phyloP scores from a whole-genome alignment of 2,113 vertebrate genomes.

The Lethenteron reissneri region DNA sequence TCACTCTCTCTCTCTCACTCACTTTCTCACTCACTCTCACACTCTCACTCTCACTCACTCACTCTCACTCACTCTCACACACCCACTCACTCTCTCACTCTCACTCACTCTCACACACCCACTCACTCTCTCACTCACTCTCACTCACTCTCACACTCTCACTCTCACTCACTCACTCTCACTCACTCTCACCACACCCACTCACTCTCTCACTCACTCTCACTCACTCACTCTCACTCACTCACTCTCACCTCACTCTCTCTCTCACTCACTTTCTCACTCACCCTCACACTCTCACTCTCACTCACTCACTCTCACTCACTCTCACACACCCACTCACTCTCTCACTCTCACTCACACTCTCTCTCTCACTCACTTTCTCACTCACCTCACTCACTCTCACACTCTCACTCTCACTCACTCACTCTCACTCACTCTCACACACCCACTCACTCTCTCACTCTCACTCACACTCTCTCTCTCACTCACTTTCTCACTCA shows the following conservation, averaged over 20 bases:
- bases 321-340: background rate
- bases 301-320: background rate
- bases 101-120: too few species aligned
- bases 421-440: background rate
- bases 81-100: background rate
- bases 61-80: background rate
- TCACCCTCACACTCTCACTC: background rate
- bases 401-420: background rate
- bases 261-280: background rate
- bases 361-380: conserved; percentile 3
- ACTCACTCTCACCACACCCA: too few species aligned
- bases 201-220: too few species aligned
- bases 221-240: background rate
- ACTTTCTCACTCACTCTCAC: background rate
- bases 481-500: background rate
- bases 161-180: background rate
- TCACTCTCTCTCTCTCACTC: background rate
- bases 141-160: background rate
- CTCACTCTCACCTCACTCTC: background rate
- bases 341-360: background rate
- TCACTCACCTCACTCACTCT: background rate
- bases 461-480: background rate
- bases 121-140: background rate
- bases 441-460: background rate
- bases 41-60: background rate